Evolutionary conservation across 2,888 invertebrate species (phyloP).

Genomic region (Trachelus stipa): DNA sequence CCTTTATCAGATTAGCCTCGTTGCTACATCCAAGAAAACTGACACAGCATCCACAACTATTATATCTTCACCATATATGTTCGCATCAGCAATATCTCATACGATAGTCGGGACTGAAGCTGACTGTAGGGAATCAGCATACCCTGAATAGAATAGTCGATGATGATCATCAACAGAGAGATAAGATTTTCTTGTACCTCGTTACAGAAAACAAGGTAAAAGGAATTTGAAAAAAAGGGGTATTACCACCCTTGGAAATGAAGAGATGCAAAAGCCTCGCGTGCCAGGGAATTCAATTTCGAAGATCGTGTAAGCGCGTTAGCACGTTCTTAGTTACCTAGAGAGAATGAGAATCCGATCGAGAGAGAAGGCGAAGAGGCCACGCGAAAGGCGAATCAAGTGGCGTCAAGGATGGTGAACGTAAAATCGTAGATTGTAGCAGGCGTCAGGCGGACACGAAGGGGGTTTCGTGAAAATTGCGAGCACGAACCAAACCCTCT

Average conservation of each 20-base stretch:
- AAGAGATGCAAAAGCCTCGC: neutral
- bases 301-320: neutral
- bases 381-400: neutral
- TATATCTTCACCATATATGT: too few relatives aligned
- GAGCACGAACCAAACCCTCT: constrained; percentile 3
- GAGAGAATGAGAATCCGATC: too few relatives aligned
- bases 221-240: neutral
- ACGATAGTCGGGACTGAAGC: too few relatives aligned
- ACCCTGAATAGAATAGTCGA: too few relatives aligned
- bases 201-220: neutral
- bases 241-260: neutral
- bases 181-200: neutral
- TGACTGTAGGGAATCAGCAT: too few relatives aligned
- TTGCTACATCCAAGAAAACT: too few relatives aligned
- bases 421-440: neutral
- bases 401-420: neutral
- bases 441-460: constrained; percentile 2
- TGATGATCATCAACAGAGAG: too few relatives aligned
- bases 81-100: too few relatives aligned
- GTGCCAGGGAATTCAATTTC: neutral
- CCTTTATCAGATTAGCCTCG: too few relatives aligned
- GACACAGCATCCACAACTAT: too few relatives aligned
- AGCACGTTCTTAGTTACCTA: neutral
- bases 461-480: constrained; percentile 1
- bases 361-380: neutral